Conservation (phyloP, 2,888 invertebrate genomes). For the Ischnura elegans region DNA sequence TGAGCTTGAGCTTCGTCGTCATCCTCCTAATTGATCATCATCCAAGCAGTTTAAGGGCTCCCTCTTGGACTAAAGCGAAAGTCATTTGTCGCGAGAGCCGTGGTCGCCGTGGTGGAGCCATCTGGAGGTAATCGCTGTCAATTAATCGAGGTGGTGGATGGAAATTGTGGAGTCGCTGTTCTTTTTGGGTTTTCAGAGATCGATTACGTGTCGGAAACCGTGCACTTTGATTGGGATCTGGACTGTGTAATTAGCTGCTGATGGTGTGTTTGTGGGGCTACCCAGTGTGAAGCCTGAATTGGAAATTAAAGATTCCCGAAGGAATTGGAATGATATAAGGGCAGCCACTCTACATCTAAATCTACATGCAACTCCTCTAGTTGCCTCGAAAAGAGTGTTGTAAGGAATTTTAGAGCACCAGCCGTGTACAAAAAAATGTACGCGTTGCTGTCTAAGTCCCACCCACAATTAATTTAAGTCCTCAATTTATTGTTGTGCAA, state of each 20-base stretch:
- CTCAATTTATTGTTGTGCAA: too few species aligned
- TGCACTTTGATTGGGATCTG: background rate
- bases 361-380: too few species aligned
- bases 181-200: background rate
- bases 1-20: background rate
- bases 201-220: background rate
- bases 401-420: too few species aligned
- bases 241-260: background rate
- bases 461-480: too few species aligned
- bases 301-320: too few species aligned
- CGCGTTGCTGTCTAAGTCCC: too few species aligned
- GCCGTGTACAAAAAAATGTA: too few species aligned
- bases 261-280: conserved; percentile 1
- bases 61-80: background rate
- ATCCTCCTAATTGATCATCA: background rate
- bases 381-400: too few species aligned
- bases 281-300: too few species aligned
- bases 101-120: background rate
- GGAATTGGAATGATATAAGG: too few species aligned
- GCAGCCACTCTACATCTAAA: too few species aligned
- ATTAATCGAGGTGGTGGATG: background rate
- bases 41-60: background rate
- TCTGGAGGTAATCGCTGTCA: background rate
- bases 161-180: background rate
- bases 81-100: background rate